Evolutionary conservation across 2,888 invertebrate genomes (phyloP), one percentile per base, ranked within the genome.

Genomic region (Dolichomitus sp.): DNA sequence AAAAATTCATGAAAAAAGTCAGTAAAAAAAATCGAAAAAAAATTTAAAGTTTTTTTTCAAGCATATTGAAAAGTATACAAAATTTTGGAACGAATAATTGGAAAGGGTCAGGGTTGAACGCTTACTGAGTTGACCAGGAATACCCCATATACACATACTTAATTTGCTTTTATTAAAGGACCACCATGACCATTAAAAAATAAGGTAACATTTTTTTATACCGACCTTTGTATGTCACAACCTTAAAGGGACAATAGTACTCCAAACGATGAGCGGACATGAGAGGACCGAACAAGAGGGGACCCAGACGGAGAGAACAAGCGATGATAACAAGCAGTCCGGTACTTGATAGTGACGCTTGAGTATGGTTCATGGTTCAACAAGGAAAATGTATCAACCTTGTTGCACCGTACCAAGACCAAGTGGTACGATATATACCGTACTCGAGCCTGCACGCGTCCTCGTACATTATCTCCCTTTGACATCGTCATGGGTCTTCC

Each of bases 401-500:
- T 30, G 59, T 61, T 30, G 59, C 72, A 48, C 42, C 40, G 23
- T 17, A 19, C 77, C 48, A 54, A 59, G 69, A 69, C 52, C 17
- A 14, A 50, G 74, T 27, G 52, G 52, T 37, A 37, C 33, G 17
- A 7, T 37, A 37, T 61, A 40, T 17, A 37, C 19, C 37, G 3
- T 61, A 19, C 37, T 40, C 19, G 37, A 61, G 19, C 17, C n/a
- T 11, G 7, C 75, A 54, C 52, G 52, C 63, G 80, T 69, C 65
- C 68, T 63, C 72, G 68, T 80, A 68, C 80, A 83, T 83, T 83
- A 83, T 74, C 78, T 81, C 74, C 79, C 84, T 84, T 84, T 84
- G 84, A 81, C 84, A 63, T 66, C 78, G 68, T 72, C 78, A 63
- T 66, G 66, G 48, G 37, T 72, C 23, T 65, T 37, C 50, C 50